Base-by-base conservation (phyloP, 2,888 invertebrate species). In the Apodemia duryi region DNA sequence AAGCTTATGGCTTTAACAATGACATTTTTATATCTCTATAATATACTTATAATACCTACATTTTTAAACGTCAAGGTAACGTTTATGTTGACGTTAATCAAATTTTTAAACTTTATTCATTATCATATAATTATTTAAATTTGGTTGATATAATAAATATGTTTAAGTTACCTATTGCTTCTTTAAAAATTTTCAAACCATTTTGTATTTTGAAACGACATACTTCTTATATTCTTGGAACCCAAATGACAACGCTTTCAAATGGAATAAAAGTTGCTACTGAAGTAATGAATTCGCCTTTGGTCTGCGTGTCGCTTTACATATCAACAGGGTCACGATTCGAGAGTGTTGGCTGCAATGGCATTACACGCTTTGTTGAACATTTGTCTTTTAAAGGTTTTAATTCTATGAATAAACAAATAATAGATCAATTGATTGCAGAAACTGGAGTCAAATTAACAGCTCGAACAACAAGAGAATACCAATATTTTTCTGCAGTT, bases 341-440 rank as follows among this genome's bases (percentile, higher is more conserved):
- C 68, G 91, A 91, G 70, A 78, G 73, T 0, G 46, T 69, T 1
- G 70, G 69, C 67, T 78, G 80, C 65, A 83, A 89, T 68, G 91
- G 91, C 1, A 77, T 89, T 21, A 76, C 84, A 0, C 83, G 89
- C 70, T 82, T 90, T 65, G 77, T 91, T 29, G 88, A 88, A 69
- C 89, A 86, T 65, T 72, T 90, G 73, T 84, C 82, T 0, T 86
- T 74, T 69, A 86, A 83, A 71, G 86, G 86, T 6, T 80, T 79
- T 63, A 69, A 62, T 29, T 66, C 71, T 0, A 70, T 80, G 71
- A 61, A 29, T 0, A 74, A 72, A 63, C 4, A n/a, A 3, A 62
- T 67, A 2, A 63, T 87, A 2, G 79, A 84, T 65, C 63, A 70
- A 0, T 51, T 29, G 1, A 65, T 85, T 0, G 35, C 66, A 0